Percentiles rank a stretch among this genome's conserved stretches.
Conservation (phyloP, 2,797 vertebrate species). For the Steatocranus sp. region DNA sequence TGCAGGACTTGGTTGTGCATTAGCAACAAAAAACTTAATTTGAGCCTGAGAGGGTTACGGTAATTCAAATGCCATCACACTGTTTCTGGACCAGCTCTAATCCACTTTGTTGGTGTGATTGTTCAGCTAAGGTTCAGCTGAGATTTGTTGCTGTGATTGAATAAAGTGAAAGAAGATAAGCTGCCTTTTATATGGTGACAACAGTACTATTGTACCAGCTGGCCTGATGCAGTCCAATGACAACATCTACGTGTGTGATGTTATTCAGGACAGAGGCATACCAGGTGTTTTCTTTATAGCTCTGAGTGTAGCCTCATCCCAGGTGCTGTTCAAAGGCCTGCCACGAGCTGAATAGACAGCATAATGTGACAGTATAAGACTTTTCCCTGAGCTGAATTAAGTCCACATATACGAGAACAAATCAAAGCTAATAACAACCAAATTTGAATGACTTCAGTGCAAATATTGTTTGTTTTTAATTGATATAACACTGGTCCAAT, state of each 20-base stretch:
- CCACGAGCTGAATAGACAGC: neutral
- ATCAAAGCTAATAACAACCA: neutral
- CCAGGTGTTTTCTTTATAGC: conserved; percentile 40
- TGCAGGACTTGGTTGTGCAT: no score
- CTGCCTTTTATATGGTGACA: neutral
- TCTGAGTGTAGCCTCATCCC: neutral
- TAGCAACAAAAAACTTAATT: no score
- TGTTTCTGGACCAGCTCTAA: neutral
- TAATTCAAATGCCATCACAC: neutral
- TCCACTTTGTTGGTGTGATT: neutral
- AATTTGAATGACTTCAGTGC: neutral
- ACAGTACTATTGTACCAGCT: neutral
- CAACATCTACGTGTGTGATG: neutral
- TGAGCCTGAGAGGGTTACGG: no score
- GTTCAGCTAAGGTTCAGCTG: neutral
- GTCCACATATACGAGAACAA: neutral
- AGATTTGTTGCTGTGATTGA: neutral
- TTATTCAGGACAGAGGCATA: neutral
- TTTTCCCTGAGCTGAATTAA: neutral
- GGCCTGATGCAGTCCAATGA: neutral
- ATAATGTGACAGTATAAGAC: conserved; percentile 5
- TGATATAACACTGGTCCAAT: neutral
- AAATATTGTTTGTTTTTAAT: neutral
- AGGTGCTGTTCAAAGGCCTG: conserved; percentile 17
- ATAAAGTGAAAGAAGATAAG: neutral